Evolutionary conservation across 2,888 invertebrate genomes (phyloP).

Genomic region (Selenia dentaria): DNA sequence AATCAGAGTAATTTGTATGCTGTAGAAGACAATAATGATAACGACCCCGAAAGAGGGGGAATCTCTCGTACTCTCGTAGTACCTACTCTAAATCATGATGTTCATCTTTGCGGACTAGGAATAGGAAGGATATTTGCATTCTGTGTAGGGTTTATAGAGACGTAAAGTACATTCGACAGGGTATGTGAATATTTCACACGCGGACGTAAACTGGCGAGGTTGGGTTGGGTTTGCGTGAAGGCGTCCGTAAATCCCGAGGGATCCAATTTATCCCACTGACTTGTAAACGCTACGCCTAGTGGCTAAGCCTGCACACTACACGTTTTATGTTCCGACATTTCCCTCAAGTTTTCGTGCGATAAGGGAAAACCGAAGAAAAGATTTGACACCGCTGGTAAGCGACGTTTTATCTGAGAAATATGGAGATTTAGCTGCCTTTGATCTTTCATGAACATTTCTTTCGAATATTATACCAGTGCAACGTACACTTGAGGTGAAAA

Average conservation of each 20-base stretch:
- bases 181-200: constrained; percentile 67
- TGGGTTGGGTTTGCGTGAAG: constrained; percentile 55
- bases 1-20: constrained; percentile 34
- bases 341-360: constrained; percentile 54
- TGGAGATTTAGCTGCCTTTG: constrained; percentile 30
- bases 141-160: constrained; percentile 34
- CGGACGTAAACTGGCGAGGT: constrained; percentile 52
- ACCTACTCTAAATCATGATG: constrained; percentile 33
- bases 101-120: constrained; percentile 26
- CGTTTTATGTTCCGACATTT: constrained; percentile 59
- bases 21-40: constrained; percentile 31
- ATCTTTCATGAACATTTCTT: constrained; percentile 5
- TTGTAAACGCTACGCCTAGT: constrained; percentile 62
- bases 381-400: constrained; percentile 41
- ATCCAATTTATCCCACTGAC: constrained; percentile 72
- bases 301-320: constrained; percentile 57
- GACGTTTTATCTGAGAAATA: constrained; percentile 39
- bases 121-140: constrained; percentile 31
- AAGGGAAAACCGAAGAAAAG: constrained; percentile 52
- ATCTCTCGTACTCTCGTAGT: constrained; percentile 16
- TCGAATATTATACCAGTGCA: background rate
- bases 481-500: too few species aligned
- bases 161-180: constrained; percentile 52
- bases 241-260: constrained; percentile 69
- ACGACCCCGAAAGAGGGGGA: constrained; percentile 22